A percentile compares a stretch with the other conserved stretches of the same genome.
These are phyloP conservation scores for Luperina testacea DNA, from an alignment of 2,888 invertebrate genomes.

Conservation along the genomic window DNA sequence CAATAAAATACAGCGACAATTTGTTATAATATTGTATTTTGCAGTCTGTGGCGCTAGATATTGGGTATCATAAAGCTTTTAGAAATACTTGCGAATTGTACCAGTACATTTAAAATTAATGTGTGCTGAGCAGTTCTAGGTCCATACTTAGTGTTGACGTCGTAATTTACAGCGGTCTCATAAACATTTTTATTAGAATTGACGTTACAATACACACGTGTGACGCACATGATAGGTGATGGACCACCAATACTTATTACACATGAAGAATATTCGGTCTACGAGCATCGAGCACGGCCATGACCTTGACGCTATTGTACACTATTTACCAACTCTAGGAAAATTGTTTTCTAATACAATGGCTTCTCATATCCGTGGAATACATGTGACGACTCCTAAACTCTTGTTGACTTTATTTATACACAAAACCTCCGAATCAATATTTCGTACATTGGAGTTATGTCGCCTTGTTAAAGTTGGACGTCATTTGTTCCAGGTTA, in stretches of 20 bases:
- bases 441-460: background rate
- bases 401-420: slow-evolving; percentile 23
- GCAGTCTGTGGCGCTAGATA: slow-evolving; percentile 25
- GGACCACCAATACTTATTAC: slow-evolving; percentile 36
- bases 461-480: slow-evolving; percentile 18
- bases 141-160: background rate
- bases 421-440: background rate
- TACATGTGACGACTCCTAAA: slow-evolving; percentile 28
- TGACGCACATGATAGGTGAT: slow-evolving; percentile 61
- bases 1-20: slow-evolving; percentile 17
- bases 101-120: slow-evolving; percentile 15
- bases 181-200: slow-evolving; percentile 38
- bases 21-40: slow-evolving; percentile 17
- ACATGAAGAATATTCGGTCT: slow-evolving; percentile 28
- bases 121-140: slow-evolving; percentile 1
- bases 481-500: slow-evolving; percentile 74
- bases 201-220: slow-evolving; percentile 51
- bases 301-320: slow-evolving; percentile 50
- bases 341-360: slow-evolving; percentile 38
- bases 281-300: background rate
- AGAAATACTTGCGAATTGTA: slow-evolving; percentile 9
- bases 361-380: slow-evolving; percentile 11
- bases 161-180: slow-evolving; percentile 17
- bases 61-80: slow-evolving; percentile 20
- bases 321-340: slow-evolving; percentile 32